A percentile compares a stretch with the other conserved stretches of the same genome.
Conservation (phyloP, 53 echinoderm and acorn worm species). For the Temnopleurus reevesii region DNA sequence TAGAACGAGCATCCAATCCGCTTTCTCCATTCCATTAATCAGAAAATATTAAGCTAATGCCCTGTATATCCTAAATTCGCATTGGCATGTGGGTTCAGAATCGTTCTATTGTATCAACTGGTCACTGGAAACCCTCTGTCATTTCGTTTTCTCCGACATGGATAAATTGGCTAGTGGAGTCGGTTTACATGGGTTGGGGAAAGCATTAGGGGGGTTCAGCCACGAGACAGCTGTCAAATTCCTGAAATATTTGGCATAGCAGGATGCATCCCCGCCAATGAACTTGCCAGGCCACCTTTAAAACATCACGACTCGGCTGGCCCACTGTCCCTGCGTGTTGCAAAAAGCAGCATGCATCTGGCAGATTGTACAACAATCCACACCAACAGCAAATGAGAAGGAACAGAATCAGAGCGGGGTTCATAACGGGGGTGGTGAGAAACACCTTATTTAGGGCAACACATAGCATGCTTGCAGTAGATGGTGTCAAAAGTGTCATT, state of each 20-base stretch:
- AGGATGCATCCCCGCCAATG: slow-evolving; percentile 51
- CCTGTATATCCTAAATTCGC: slow-evolving; percentile 11
- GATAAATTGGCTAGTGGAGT: slow-evolving; percentile 30
- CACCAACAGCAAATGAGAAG: background rate
- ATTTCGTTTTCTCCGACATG: slow-evolving; percentile 32
- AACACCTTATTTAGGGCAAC: slow-evolving; percentile 32
- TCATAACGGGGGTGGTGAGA: background rate
- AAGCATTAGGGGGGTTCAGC: slow-evolving; percentile 37
- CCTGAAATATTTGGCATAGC: slow-evolving; percentile 51
- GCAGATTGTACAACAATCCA: background rate
- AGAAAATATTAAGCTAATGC: slow-evolving; percentile 34
- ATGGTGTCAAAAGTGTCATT: too few relatives aligned
- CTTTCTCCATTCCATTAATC: background rate
- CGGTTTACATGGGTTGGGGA: slow-evolving; percentile 10
- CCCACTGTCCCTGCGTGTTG: background rate
- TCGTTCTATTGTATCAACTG: slow-evolving; percentile 18
- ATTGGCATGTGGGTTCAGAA: slow-evolving; percentile 19
- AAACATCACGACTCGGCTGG: background rate
- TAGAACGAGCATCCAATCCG: slow-evolving; percentile 10
- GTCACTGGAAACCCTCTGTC: slow-evolving; percentile 48
- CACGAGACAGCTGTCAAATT: slow-evolving; percentile 52
- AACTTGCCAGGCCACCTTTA: slow-evolving; percentile 18
- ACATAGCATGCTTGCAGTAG: slow-evolving; percentile 8
- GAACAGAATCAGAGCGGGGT: slow-evolving; percentile 14
- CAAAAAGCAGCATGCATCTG: slow-evolving; percentile 34